A percentile compares a stretch with the other conserved stretches of the same genome.
Evolutionary conservation across 1,140 invertebrate species (phyloP).

Genomic region (Caenorhabditis briggsae): DNA sequence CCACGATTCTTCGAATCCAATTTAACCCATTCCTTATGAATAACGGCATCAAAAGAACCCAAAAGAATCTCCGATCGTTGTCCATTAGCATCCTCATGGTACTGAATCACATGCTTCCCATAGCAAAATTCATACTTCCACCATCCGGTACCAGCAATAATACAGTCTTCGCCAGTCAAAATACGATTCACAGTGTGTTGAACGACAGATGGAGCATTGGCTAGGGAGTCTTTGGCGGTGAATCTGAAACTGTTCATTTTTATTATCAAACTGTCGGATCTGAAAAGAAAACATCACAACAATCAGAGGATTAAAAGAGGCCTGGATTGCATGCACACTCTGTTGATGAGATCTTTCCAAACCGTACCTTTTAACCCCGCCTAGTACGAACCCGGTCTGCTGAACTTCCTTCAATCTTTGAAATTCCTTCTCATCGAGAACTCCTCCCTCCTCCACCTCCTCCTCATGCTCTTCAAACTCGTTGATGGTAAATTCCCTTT

Average conservation of each 20-base stretch:
- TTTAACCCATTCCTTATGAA: constrained; percentile 65
- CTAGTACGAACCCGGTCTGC: background rate
- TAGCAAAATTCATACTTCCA: constrained; percentile 68
- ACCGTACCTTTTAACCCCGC: background rate
- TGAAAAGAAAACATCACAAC: no score
- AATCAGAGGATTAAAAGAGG: no score
- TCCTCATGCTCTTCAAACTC: background rate
- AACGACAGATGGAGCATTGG: constrained; percentile 21
- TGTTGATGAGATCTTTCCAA: background rate
- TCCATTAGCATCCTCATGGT: constrained; percentile 61
- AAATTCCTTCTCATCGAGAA: constrained; percentile 12
- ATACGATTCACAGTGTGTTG: constrained; percentile 54
- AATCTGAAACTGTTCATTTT: constrained; percentile 1
- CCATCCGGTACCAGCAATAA: constrained; percentile 62
- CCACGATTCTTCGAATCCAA: background rate
- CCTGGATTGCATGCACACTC: no score
- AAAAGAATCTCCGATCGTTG: constrained; percentile 60
- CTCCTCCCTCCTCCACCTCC: background rate
- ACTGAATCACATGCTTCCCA: constrained; percentile 64
- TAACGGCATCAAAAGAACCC: constrained; percentile 59
- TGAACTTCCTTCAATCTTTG: constrained; percentile 2
- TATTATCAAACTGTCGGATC: no score
- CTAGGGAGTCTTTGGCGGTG: constrained; percentile 7
- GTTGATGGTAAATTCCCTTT: constrained; percentile 1
- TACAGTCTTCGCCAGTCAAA: constrained; percentile 58